Evolutionary conservation across 2,797 vertebrate species (phyloP).

Genomic region (Cyclura pinguis): DNA sequence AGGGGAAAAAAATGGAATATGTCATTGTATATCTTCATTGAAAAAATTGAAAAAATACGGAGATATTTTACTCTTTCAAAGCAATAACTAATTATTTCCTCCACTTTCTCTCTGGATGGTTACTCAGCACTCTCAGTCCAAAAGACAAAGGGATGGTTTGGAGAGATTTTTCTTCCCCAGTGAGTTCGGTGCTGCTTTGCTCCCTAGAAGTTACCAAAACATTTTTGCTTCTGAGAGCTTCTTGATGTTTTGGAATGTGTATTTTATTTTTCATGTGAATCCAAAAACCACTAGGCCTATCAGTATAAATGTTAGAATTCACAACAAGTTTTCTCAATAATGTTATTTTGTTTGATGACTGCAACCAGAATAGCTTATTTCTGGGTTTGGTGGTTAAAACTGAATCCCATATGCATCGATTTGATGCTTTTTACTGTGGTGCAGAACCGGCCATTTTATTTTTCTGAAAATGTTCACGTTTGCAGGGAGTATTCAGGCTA

Average conservation of each 20-base stretch:
- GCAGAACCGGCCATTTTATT: conserved; percentile 85
- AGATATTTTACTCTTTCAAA: no score
- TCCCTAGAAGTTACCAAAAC: no score
- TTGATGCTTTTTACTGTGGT: conserved; percentile 95
- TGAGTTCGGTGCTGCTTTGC: no score
- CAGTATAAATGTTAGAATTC: conserved; percentile 80
- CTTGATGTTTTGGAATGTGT: conserved; percentile 76
- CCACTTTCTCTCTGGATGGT: no score
- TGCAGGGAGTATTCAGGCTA: conserved; percentile 78
- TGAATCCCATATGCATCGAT: conserved; percentile 90
- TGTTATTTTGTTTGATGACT: conserved; percentile 85
- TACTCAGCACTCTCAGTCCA: no score
- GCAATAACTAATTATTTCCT: no score
- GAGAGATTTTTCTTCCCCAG: no score
- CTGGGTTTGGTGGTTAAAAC: conserved; percentile 84
- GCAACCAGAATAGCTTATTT: conserved; percentile 84
- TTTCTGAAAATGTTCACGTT: conserved; percentile 84
- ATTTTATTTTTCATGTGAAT: conserved; percentile 79
- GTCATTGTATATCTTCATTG: no score
- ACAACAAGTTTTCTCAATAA: conserved; percentile 79
- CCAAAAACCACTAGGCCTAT: conserved; percentile 82
- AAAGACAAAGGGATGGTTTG: no score
- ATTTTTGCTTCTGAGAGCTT: no score
- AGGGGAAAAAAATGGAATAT: no score
- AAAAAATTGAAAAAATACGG: no score